A percentile compares a stretch with the other conserved stretches of the same genome.
Evolutionary conservation across 2,888 invertebrate species (phyloP).

Genomic region (Drosophila putrida): DNA sequence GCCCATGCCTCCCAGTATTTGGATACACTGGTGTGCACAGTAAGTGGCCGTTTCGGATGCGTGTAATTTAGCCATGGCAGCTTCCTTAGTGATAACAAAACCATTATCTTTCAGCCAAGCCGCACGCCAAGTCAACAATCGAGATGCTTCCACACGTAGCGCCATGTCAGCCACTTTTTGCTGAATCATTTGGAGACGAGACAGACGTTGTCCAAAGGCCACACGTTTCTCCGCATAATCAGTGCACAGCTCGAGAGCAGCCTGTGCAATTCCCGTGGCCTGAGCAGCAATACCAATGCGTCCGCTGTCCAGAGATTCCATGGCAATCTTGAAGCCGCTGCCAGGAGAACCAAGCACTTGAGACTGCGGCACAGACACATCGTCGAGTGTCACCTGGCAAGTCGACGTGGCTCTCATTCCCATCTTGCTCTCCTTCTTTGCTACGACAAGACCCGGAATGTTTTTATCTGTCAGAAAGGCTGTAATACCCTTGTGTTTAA

Average conservation of each 20-base stretch:
- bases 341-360: slow-evolving; percentile 94
- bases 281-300: slow-evolving; percentile 97
- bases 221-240: slow-evolving; percentile 95
- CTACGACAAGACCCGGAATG: slow-evolving; percentile 91
- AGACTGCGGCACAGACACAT: slow-evolving; percentile 92
- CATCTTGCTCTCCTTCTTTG: slow-evolving; percentile 97
- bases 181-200: slow-evolving; percentile 95
- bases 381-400: slow-evolving; percentile 95
- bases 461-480: slow-evolving; percentile 95
- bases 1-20: slow-evolving; percentile 96
- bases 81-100: slow-evolving; percentile 94
- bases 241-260: slow-evolving; percentile 94
- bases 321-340: slow-evolving; percentile 97
- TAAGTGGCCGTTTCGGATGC: slow-evolving; percentile 98
- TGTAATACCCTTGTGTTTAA: slow-evolving; percentile 92
- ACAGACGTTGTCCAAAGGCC: slow-evolving; percentile 94
- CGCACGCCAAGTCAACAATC: slow-evolving; percentile 95
- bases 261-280: slow-evolving; percentile 96
- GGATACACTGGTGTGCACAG: slow-evolving; percentile 95
- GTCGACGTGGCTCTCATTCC: slow-evolving; percentile 94
- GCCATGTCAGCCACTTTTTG: slow-evolving; percentile 97
- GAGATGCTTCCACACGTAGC: slow-evolving; percentile 91
- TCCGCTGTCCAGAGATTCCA: slow-evolving; percentile 95
- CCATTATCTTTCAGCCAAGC: slow-evolving; percentile 94
- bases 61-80: slow-evolving; percentile 98